phyloP scores from a whole-genome alignment of 2,888 invertebrate species.

The Watsonalla binaria region DNA sequence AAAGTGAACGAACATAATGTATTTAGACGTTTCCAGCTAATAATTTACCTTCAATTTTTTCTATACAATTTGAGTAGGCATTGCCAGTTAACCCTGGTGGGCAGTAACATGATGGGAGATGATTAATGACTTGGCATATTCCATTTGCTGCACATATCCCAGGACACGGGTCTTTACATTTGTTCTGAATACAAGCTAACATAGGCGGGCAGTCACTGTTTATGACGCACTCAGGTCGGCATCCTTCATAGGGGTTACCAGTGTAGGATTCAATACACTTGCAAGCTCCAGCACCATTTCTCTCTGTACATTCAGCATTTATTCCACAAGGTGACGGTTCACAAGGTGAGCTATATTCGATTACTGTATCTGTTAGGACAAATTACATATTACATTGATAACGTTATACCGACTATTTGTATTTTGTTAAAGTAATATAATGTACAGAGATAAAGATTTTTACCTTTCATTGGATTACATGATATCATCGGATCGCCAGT shows the following conservation, averaged over 20 bases:
- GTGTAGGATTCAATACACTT: constrained; percentile 81
- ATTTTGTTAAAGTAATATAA: neutral
- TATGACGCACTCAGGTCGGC: constrained; percentile 89
- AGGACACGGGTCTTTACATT: constrained; percentile 89
- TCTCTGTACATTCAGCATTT: constrained; percentile 80
- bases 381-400: neutral
- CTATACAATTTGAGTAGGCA: constrained; percentile 82
- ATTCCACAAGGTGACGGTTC: constrained; percentile 84
- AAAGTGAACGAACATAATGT: too few species aligned
- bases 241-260: constrained; percentile 79
- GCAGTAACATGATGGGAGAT: constrained; percentile 86
- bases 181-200: constrained; percentile 85
- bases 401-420: neutral
- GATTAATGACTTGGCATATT: constrained; percentile 86
- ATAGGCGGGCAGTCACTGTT: constrained; percentile 87
- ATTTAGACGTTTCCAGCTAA: neutral
- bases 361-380: constrained; percentile 47
- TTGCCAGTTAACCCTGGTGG: constrained; percentile 83
- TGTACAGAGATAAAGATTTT: neutral
- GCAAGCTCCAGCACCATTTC: constrained; percentile 84
- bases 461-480: constrained; percentile 64
- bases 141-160: constrained; percentile 86
- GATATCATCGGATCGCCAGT: constrained; percentile 82
- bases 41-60: constrained; percentile 54
- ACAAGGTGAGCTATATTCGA: constrained; percentile 79